A percentile compares a stretch with the other conserved stretches of the same genome.
Conservation (phyloP, 2,888 invertebrate genomes). For the Andrena chrysosceles region DNA sequence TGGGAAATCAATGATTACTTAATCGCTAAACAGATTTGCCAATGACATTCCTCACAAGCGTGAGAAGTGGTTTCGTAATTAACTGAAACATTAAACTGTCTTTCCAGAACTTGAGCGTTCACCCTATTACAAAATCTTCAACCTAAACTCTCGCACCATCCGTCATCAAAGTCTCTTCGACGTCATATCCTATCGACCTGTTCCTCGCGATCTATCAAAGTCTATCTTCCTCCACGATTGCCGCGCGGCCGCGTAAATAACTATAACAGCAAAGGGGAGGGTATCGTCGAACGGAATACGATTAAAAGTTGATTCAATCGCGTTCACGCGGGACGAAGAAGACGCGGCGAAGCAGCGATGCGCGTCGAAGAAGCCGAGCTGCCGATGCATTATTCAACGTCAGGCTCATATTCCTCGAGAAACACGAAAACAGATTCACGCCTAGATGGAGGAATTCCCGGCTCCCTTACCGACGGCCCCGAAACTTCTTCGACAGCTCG, state of each 20-base stretch:
- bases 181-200: too few relatives aligned
- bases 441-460: conserved; percentile 41
- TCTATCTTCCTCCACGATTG: too few relatives aligned
- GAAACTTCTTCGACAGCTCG: conserved; percentile 48
- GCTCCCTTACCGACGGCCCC: background rate
- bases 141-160: too few relatives aligned
- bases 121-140: too few relatives aligned
- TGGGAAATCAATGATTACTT: background rate
- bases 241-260: background rate
- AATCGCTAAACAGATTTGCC: background rate
- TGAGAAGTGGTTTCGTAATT: background rate
- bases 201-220: too few relatives aligned
- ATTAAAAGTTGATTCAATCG: conserved; percentile 46
- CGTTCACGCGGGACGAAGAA: conserved; percentile 6
- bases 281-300: conserved; percentile 22
- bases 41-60: too few relatives aligned
- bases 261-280: background rate
- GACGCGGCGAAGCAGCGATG: background rate
- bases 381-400: conserved; percentile 63
- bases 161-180: too few relatives aligned
- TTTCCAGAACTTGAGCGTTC: too few relatives aligned
- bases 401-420: conserved; percentile 51
- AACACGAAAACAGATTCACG: conserved; percentile 55
- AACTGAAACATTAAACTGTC: background rate
- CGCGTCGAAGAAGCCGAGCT: conserved; percentile 26